Percentiles rank a stretch among this genome's conserved stretches.
phyloP scores from a whole-genome alignment of 2,888 invertebrate genomes.

The Eretmocerus hayati region DNA sequence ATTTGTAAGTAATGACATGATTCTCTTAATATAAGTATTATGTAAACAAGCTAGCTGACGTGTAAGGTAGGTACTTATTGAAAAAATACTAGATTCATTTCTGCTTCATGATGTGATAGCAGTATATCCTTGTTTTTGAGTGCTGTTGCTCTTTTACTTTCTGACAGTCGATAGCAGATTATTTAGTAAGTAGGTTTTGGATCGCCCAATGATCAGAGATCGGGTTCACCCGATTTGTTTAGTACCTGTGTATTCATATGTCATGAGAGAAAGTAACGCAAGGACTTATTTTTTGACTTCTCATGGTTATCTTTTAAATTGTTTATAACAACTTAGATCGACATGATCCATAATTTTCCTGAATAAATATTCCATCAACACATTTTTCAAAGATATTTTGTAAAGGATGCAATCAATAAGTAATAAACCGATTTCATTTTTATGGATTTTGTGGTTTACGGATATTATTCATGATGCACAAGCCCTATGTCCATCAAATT shows the following conservation, averaged over 20 bases:
- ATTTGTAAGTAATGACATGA: conserved; percentile 20
- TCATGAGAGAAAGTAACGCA: conserved; percentile 1
- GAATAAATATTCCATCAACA: too few relatives aligned
- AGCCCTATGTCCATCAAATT: too few relatives aligned
- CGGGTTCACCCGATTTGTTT: conserved; percentile 11
- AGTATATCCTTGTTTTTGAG: conserved; percentile 8
- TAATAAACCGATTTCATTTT: too few relatives aligned
- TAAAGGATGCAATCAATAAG: too few relatives aligned
- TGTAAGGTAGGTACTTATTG: conserved; percentile 34
- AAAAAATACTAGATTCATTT: conserved; percentile 27
- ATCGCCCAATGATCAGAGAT: conserved; percentile 5
- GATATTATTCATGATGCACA: too few relatives aligned
- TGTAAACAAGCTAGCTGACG: conserved; percentile 28
- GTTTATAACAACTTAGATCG: too few relatives aligned
- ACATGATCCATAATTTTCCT: too few relatives aligned
- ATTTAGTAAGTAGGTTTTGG: conserved; percentile 9
- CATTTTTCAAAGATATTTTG: too few relatives aligned
- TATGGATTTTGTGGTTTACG: too few relatives aligned
- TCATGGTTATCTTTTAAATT: too few relatives aligned
- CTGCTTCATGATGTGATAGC: conserved; percentile 2
- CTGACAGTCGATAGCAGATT: conserved; percentile 1
- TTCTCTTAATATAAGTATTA: conserved; percentile 23
- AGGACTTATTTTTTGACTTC: neutral
- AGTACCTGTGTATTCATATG: conserved; percentile 15
- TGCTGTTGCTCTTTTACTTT: conserved; percentile 12